Percentiles rank a stretch among this genome's conserved stretches.
Conservation (phyloP, 2,113 vertebrate genomes). For the Triplophysa rosa region DNA sequence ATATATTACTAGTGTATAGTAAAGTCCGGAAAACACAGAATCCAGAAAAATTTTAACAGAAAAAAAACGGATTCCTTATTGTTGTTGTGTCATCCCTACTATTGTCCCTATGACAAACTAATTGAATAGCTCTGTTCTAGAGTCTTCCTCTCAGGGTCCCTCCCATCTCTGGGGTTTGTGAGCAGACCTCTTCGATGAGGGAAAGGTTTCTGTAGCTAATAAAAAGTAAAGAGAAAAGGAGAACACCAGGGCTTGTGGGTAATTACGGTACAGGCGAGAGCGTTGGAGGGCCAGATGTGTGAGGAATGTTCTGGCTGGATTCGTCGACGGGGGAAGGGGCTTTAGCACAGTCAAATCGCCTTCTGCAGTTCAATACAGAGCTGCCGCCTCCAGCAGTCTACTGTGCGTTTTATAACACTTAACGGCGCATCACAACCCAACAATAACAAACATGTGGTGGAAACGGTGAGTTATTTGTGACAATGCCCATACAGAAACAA, state of each 20-base stretch:
- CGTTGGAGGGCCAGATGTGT: constrained; percentile 75
- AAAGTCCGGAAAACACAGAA: too few species aligned
- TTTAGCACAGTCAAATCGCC: constrained; percentile 64
- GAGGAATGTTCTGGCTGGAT: constrained; percentile 77
- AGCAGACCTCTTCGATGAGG: constrained; percentile 60
- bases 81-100: too few species aligned
- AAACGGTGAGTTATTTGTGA: constrained; percentile 22
- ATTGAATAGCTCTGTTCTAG: background rate
- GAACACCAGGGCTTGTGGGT: constrained; percentile 73
- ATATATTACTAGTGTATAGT: too few species aligned
- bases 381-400: constrained; percentile 69
- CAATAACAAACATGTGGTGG: constrained; percentile 1
- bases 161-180: constrained; percentile 65
- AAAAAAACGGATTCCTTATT: too few species aligned
- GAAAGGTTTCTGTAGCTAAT: constrained; percentile 57
- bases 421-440: constrained; percentile 48
- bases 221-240: constrained; percentile 75
- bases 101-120: too few species aligned
- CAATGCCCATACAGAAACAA: constrained; percentile 5
- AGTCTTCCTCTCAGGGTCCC: constrained; percentile 59
- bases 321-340: constrained; percentile 57
- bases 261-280: constrained; percentile 66
- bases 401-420: constrained; percentile 69
- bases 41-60: too few species aligned
- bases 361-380: constrained; percentile 75